These are phyloP conservation scores for Hylaea fasciaria DNA, from an alignment of 2,888 invertebrate genomes.

Conservation along the genomic window DNA sequence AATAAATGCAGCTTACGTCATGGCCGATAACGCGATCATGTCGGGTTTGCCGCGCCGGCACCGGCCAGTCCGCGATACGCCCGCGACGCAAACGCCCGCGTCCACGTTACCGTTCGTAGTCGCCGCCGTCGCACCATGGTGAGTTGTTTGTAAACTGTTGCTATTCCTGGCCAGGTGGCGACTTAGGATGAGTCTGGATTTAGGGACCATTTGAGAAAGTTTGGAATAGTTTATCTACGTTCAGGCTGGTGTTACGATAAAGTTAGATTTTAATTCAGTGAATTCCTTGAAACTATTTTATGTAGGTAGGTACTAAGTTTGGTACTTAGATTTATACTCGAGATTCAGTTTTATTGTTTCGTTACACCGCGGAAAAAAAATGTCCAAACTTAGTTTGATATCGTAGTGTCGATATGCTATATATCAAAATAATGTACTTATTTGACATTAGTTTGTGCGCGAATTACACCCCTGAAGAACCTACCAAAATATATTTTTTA, in stretches of 20 bases:
- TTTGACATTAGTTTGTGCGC: too few species aligned
- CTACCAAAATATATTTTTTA: too few species aligned
- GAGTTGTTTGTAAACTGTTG: slow-evolving; percentile 57
- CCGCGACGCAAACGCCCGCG: slow-evolving; percentile 45
- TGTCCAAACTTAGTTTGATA: too few species aligned
- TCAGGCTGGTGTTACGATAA: background rate
- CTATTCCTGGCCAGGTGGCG: slow-evolving; percentile 18
- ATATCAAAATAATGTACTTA: too few species aligned
- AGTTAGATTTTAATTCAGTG: background rate
- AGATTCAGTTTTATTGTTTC: too few species aligned
- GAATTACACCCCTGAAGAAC: too few species aligned
- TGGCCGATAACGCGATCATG: slow-evolving; percentile 53
- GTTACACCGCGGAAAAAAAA: too few species aligned
- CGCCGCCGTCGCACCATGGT: slow-evolving; percentile 20
- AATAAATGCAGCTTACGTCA: slow-evolving; percentile 69
- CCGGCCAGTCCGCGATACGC: slow-evolving; percentile 40
- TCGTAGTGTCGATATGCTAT: too few species aligned
- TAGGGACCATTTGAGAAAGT: slow-evolving; percentile 13
- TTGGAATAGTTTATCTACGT: background rate
- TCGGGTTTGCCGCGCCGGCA: background rate
- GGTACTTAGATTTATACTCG: too few species aligned
- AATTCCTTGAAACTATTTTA: background rate
- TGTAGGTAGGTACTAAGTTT: background rate
- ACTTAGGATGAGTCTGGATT: slow-evolving; percentile 9
- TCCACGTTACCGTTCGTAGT: slow-evolving; percentile 6